Evolutionary conservation across 2,797 vertebrate species (phyloP).

Genomic region (Holocentrus rufus): DNA sequence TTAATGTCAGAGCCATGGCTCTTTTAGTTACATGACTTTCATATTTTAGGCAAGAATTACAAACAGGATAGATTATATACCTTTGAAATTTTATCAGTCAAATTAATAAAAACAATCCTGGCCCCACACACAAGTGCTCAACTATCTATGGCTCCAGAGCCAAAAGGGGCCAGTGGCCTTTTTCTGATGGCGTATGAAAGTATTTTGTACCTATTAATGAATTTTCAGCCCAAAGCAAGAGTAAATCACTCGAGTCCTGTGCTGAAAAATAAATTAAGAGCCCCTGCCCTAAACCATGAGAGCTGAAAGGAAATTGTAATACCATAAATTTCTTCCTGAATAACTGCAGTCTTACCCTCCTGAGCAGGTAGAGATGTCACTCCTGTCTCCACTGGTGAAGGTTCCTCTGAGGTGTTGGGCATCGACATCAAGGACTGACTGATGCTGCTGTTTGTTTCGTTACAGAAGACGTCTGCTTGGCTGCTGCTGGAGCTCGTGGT

Average conservation of each 20-base stretch:
- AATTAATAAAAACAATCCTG: not conserved
- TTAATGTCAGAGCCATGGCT: too few relatives aligned
- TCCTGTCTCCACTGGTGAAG: conserved; percentile 87
- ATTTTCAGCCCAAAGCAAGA: not conserved
- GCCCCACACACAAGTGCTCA: not conserved
- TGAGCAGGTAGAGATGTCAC: conserved; percentile 86
- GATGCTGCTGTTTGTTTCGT: conserved; percentile 91
- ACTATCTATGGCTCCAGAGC: not conserved
- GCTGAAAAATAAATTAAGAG: not conserved
- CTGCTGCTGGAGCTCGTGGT: conserved; percentile 88
- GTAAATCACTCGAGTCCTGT: not conserved
- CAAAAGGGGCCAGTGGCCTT: not conserved
- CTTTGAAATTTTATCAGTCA: conserved; percentile 3
- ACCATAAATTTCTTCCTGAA: not conserved
- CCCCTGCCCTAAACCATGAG: not conserved
- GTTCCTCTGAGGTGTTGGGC: conserved; percentile 86
- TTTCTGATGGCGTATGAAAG: too few relatives aligned
- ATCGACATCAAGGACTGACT: conserved; percentile 87
- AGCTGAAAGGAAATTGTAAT: not conserved
- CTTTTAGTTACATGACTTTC: not conserved
- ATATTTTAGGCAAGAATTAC: not conserved
- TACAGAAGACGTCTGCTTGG: conserved; percentile 94
- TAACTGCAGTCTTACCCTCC: conserved; percentile 85
- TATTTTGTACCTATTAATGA: not conserved
- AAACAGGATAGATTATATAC: not conserved